Base-by-base conservation (phyloP, 2,888 invertebrate genomes). In the Athalia cordata region DNA sequence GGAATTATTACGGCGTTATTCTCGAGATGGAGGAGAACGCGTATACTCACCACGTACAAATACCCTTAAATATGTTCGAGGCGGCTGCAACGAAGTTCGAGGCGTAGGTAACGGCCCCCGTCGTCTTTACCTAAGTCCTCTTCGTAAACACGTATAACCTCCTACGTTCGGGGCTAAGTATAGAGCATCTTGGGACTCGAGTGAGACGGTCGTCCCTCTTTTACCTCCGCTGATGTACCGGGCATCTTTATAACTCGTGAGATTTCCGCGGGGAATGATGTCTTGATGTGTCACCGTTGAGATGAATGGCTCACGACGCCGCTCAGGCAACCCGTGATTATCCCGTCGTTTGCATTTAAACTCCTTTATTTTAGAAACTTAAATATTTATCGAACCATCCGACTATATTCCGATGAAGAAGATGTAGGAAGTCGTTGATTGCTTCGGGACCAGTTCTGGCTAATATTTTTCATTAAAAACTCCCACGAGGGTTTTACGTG, bases 101-200 rank as follows among this genome's bases (percentile, higher is more conserved):
- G 47, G 45, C 47, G 47, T 59, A 47, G 72, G 47, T 59, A 45
- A 80, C 64, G 59, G 83, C 83, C 85, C 85, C 86, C 84, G 85
- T 85, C 85, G 83, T 79, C 81, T 80, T 29, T 29, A 84, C 83
- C 84, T 81, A 82, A 79, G 82, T 82, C 82, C 80, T 68, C 68
- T 15, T 85, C 85, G 85, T 86, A 86, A 86, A 86, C 83, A 86
- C 84, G 82, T 84, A 84, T 86, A 83, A 86, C 87, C 80, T 85
- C 80, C 86, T 82, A 85, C 86, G 79, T 84, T 80, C 65, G 43
- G 75, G 50, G 61, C 70, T 77, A 77, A 77, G 77, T 77, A 77
- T 66, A 78, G 79, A 75, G 59, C 78, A 61, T 61, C 77, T 68
- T 55, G 50, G 74, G 78, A 50, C 52, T 57, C 15, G 72, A 66